These are phyloP conservation scores for Tympanuchus pallidicinctus DNA, from an alignment of 2,113 vertebrate genomes.

Conservation along the genomic window DNA sequence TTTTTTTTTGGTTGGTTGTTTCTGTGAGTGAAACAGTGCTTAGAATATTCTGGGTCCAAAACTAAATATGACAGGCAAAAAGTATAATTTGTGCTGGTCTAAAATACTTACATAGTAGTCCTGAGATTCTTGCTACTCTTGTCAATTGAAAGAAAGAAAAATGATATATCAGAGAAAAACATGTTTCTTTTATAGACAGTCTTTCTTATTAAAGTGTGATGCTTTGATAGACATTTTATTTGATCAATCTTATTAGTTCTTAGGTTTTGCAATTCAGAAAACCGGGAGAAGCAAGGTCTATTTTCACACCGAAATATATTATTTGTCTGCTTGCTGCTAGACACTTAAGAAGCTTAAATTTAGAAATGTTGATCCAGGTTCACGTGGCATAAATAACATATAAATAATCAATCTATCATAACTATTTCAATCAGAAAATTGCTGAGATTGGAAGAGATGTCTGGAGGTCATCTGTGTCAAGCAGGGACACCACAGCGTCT, in stretches of 20 bases:
- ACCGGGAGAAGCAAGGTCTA: neutral
- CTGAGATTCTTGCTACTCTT: neutral
- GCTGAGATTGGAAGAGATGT: neutral
- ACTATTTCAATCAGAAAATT: neutral
- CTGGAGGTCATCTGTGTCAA: neutral
- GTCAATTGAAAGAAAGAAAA: neutral
- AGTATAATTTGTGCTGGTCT: neutral
- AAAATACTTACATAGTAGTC: neutral
- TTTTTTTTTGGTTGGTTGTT: neutral
- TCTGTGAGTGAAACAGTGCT: neutral
- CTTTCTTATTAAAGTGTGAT: neutral
- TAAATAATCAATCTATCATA: neutral
- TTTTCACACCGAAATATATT: neutral
- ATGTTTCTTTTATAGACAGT: neutral
- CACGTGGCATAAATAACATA: rapidly evolving
- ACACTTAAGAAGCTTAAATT: neutral
- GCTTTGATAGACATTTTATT: neutral
- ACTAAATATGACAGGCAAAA: neutral
- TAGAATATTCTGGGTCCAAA: neutral
- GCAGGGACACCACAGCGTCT: neutral
- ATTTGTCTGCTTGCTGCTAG: neutral
- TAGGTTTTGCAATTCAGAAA: neutral
- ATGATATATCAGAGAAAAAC: neutral
- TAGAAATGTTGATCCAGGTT: neutral
- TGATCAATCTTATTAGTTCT: neutral